Evolutionary conservation across 2,113 vertebrate genomes (phyloP).

Genomic region (Drymodes brunneopygia): DNA sequence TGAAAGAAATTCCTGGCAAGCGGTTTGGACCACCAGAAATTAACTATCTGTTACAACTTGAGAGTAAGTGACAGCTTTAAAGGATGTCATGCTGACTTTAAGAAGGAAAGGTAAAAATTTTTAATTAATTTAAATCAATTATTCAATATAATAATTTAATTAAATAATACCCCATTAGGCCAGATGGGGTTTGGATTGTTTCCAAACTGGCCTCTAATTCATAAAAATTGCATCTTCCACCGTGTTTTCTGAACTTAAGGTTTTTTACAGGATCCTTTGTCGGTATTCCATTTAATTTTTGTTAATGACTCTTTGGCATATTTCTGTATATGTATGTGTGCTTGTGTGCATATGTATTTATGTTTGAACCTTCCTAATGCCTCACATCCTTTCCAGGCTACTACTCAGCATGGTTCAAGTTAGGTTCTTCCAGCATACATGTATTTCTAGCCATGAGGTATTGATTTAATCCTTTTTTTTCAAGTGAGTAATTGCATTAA

Average conservation of each 20-base stretch:
- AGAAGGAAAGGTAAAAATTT: not conserved
- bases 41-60: not conserved
- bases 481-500: conserved; percentile 3
- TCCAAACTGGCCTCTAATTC: not conserved
- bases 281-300: not conserved
- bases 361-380: not conserved
- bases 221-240: not conserved
- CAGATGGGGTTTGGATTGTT: not conserved
- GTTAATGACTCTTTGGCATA: not conserved
- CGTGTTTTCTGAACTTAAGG: not conserved
- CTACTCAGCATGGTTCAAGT: not conserved
- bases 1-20: conserved; percentile 38
- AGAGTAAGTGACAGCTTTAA: conserved; percentile 4
- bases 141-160: not conserved
- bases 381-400: not conserved
- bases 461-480: conserved; percentile 4
- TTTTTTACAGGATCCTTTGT: not conserved
- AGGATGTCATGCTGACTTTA: not conserved
- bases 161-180: not conserved
- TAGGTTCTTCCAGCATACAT: not conserved
- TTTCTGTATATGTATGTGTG: not conserved
- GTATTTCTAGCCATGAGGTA: not conserved
- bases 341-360: not conserved
- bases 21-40: conserved; percentile 31
- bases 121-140: not conserved